These are phyloP conservation scores for Dendrolimus pini DNA, from an alignment of 2,888 invertebrate species.

Conservation along the genomic window DNA sequence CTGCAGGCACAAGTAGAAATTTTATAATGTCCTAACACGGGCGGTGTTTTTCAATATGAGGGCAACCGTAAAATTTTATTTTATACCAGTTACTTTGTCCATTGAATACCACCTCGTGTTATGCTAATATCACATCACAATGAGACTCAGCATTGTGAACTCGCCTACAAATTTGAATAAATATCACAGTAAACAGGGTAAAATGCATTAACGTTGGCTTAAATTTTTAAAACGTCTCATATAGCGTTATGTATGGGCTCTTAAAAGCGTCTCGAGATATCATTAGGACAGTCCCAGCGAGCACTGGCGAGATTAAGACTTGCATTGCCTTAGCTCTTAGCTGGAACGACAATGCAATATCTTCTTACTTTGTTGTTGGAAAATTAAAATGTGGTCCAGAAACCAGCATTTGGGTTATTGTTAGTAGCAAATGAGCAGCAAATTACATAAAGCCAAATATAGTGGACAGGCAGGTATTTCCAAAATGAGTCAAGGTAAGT, in stretches of 20 bases:
- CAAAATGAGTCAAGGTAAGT: no score
- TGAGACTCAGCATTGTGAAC: slow-evolving; percentile 50
- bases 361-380: slow-evolving; percentile 30
- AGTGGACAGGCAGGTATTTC: no score
- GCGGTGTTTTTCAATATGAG: slow-evolving; percentile 62
- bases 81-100: slow-evolving; percentile 64
- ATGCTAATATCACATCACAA: slow-evolving; percentile 65
- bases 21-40: slow-evolving; percentile 56
- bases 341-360: slow-evolving; percentile 41
- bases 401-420: slow-evolving; percentile 12
- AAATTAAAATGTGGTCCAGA: slow-evolving; percentile 39
- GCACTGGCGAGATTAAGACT: slow-evolving; percentile 63
- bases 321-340: slow-evolving; percentile 39
- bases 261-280: slow-evolving; percentile 71
- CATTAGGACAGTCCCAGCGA: slow-evolving; percentile 62
- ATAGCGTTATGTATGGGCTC: slow-evolving; percentile 72
- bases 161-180: slow-evolving; percentile 72
- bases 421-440: no score
- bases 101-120: slow-evolving; percentile 61
- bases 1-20: slow-evolving; percentile 42
- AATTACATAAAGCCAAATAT: no score
- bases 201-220: slow-evolving; percentile 70
- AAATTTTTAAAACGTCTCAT: slow-evolving; percentile 75
- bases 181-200: slow-evolving; percentile 67
- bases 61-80: slow-evolving; percentile 69